Evolutionary conservation across 2,888 invertebrate species (phyloP), one percentile per base, ranked within the genome.

Genomic region (Amiota communis): DNA sequence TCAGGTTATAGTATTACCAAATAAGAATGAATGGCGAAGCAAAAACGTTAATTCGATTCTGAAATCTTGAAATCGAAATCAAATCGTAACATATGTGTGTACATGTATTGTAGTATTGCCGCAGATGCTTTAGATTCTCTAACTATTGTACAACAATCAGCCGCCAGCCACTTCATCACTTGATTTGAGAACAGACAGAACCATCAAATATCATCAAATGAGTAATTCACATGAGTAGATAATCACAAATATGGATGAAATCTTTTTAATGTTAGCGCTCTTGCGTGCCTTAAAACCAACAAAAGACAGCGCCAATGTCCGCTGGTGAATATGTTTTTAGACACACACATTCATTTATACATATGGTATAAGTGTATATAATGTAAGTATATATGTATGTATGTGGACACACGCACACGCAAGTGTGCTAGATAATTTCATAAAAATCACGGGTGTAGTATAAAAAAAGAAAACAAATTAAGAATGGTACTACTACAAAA

Each of bases 201-300:
- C n/a, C 13, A 11, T 56, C 56, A 17, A 10, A 56, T 36, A 36
- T 56, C 56, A 12, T 13, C 13, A 56, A 56, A 56, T 15, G 56
- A 56, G 56, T 56, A 56, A 56, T 56, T 56, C 56, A 56, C 56
- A 56, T 56, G 56, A 56, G 56, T 9, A 56, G 56, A 56, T 56
- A 56, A 56, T n/a, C 56, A 56, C 56, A 56, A 56, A 56, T 56
- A 15, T 56, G 56, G n/a, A 56, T 56, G 53, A 53, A n/a, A 36
- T 36, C 36, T 36, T 36, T 53, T 53, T n/a, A 53, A 53, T 53
- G 53, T n/a, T 53, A n/a, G n/a, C 12, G 53, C n/a, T n/a, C n/a
- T 53, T 53, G 56, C 56, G 56, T 56, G 56, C 17, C 17, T 56
- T 17, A 36, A 15, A 56, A n/a, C 36, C n/a, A 56, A n/a, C 56